Evolutionary conservation across 2,797 vertebrate genomes (phyloP).

Genomic region (Melanotaenia trifasciata): DNA sequence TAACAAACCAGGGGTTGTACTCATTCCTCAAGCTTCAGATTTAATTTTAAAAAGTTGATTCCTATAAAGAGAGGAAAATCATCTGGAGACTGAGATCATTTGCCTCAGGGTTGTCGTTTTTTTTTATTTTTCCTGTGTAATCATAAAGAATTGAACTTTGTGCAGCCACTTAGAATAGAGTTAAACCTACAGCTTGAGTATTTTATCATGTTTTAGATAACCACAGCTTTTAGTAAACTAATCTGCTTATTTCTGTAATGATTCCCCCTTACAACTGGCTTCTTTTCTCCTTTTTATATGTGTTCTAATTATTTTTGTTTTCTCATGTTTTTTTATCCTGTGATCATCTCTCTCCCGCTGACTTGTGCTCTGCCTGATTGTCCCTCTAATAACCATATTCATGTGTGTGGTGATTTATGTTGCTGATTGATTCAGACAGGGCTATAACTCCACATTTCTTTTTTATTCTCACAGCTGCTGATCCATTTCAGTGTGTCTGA

Average conservation of each 20-base stretch:
- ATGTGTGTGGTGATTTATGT: slow-evolving; percentile 11
- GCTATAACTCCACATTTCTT: background rate
- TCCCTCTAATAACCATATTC: slow-evolving; percentile 7
- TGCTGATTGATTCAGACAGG: slow-evolving; percentile 22
- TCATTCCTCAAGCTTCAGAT: slow-evolving; percentile 12
- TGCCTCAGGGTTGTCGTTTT: background rate
- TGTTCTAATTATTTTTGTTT: background rate
- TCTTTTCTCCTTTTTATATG: background rate
- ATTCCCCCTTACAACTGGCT: background rate
- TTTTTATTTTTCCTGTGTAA: background rate
- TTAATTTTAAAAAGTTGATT: slow-evolving; percentile 30
- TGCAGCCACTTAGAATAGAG: slow-evolving; percentile 5
- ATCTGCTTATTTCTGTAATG: background rate
- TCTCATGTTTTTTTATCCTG: background rate
- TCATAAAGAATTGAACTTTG: background rate
- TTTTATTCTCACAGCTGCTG: slow-evolving; percentile 13
- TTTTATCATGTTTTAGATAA: background rate
- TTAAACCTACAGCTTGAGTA: background rate
- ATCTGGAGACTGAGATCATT: slow-evolving; percentile 4
- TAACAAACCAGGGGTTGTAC: slow-evolving; percentile 3
- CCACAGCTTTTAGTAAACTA: background rate
- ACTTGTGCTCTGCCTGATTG: slow-evolving; percentile 5
- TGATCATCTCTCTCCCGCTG: slow-evolving; percentile 11
- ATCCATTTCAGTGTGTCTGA: slow-evolving; percentile 22
- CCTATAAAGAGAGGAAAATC: slow-evolving; percentile 23